These are phyloP conservation scores for Drosophila hydei DNA, from an alignment of 1,140 invertebrate genomes.

Conservation along the genomic window DNA sequence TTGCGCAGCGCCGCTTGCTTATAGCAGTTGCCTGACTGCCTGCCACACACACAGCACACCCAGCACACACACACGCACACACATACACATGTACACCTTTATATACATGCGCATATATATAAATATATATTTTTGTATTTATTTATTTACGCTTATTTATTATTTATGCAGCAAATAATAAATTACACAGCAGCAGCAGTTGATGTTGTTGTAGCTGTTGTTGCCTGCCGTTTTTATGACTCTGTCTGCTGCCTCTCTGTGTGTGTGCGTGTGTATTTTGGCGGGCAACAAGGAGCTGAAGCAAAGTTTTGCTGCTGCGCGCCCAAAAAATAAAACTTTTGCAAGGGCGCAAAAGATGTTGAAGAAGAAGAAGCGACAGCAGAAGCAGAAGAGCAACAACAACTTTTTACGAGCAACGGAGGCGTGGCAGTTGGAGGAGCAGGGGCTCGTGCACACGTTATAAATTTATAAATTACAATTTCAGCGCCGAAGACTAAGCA, in stretches of 20 bases:
- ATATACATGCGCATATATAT: slow-evolving; percentile 26
- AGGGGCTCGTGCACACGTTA: slow-evolving; percentile 46
- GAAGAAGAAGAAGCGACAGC: not conserved
- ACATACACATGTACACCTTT: not conserved
- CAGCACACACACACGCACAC: slow-evolving; percentile 14
- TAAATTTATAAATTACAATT: slow-evolving; percentile 83
- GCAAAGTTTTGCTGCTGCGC: slow-evolving; percentile 12
- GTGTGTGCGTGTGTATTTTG: slow-evolving; percentile 53
- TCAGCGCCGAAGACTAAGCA: slow-evolving; percentile 28
- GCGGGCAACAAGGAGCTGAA: slow-evolving; percentile 46
- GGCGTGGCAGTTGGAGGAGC: not conserved
- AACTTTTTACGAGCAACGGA: not conserved
- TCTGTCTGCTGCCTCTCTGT: slow-evolving; percentile 24
- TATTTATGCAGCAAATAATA: slow-evolving; percentile 82
- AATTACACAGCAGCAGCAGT: slow-evolving; percentile 63
- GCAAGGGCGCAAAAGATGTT: not conserved
- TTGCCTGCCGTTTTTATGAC: slow-evolving; percentile 33
- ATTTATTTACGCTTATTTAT: slow-evolving; percentile 84
- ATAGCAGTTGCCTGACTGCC: slow-evolving; percentile 1
- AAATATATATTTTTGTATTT: slow-evolving; percentile 73
- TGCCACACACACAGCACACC: slow-evolving; percentile 9
- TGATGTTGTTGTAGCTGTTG: slow-evolving; percentile 35
- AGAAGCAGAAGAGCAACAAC: not conserved
- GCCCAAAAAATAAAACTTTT: slow-evolving; percentile 15
- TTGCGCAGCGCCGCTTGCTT: slow-evolving; percentile 31